These are phyloP conservation scores for Ecliptopera silaceata DNA, from an alignment of 2,888 invertebrate genomes.

Conservation along the genomic window DNA sequence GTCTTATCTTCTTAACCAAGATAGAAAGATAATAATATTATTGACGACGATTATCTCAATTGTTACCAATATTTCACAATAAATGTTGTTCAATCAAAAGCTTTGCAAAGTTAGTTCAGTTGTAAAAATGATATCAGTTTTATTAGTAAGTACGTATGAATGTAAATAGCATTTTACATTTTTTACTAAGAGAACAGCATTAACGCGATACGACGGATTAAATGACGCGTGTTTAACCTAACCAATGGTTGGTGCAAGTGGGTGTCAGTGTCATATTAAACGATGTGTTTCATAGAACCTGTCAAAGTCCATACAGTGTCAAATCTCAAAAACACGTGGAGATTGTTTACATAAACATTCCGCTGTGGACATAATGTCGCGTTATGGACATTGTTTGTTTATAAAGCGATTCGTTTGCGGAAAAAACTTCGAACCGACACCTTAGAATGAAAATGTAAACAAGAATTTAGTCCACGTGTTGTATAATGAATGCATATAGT, in stretches of 20 bases:
- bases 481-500: neutral
- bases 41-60: too few relatives aligned
- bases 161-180: too few relatives aligned
- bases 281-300: neutral
- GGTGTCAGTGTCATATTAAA: neutral
- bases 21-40: too few relatives aligned
- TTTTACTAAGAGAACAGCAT: too few relatives aligned
- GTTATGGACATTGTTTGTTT: neutral
- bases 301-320: conserved; percentile 11
- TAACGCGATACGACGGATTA: too few relatives aligned
- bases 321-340: conserved; percentile 26
- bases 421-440: neutral
- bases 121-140: too few relatives aligned
- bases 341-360: conserved; percentile 40
- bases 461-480: neutral
- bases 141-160: too few relatives aligned
- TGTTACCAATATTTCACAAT: too few relatives aligned
- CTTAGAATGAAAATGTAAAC: neutral
- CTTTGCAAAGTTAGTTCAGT: too few relatives aligned
- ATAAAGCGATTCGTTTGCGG: neutral
- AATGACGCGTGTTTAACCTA: too few relatives aligned
- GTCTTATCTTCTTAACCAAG: too few relatives aligned
- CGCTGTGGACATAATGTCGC: neutral
- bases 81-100: too few relatives aligned
- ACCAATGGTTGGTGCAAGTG: conserved; percentile 3